A percentile compares a stretch with the other conserved stretches of the same genome.
Conservation (phyloP, 2,797 vertebrate genomes). For the Platyrinchus mystaceus region DNA sequence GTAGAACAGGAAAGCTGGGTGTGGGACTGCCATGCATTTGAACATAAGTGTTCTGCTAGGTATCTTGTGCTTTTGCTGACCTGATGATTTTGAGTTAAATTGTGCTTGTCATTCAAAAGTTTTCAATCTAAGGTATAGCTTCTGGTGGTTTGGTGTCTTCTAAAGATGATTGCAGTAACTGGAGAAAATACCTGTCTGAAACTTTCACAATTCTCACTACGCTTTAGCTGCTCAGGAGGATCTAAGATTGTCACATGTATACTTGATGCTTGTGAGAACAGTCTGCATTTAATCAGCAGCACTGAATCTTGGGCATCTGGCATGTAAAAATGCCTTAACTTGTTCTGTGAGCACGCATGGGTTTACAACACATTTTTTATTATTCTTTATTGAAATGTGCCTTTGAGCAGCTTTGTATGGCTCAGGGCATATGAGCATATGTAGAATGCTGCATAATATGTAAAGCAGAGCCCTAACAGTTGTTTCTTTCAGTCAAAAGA, state of each 20-base stretch:
- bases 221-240: neutral
- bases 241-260: neutral
- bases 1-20: neutral
- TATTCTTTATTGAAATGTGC: conserved; percentile 9
- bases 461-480: conserved; percentile 1
- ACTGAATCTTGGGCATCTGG: neutral
- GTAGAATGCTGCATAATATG: neutral
- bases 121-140: neutral
- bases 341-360: neutral
- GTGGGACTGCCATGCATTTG: neutral
- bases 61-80: neutral
- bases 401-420: conserved; percentile 2
- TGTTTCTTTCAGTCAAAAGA: conserved; percentile 87
- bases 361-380: neutral
- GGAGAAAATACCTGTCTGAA: neutral
- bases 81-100: neutral
- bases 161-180: neutral
- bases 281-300: neutral
- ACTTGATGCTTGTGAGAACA: neutral
- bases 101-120: neutral
- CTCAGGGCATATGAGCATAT: neutral
- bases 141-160: neutral
- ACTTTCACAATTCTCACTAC: neutral
- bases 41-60: neutral
- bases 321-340: neutral